Base-by-base conservation (phyloP, 2,113 vertebrate species). In the Aptenodytes patagonicus region DNA sequence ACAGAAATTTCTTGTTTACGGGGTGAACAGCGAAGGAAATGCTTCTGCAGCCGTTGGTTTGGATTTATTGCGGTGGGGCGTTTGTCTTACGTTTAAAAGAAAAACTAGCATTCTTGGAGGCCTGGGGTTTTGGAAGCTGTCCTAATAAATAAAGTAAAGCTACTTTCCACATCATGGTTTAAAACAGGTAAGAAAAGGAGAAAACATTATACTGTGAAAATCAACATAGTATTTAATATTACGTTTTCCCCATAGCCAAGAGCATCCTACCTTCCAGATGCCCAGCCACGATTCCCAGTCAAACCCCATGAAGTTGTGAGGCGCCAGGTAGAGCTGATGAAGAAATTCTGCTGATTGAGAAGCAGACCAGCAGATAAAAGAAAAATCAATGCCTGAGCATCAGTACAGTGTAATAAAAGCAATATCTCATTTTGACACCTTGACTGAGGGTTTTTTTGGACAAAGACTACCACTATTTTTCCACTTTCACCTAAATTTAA, bases 401-500 rank as follows among this genome's bases (percentile, higher is more conserved):
- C 89, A 91, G 91, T 89, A 72, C 15, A 66, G 46, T 19, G 29
- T 93, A 94, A 90, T 86, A 95, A 94, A 95, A 86, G 32, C 71
- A 78, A 15, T 90, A 95, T 24, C 64, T 94, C 92, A 95, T 92
- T 92, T 89, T 93, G 95, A 93, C 90, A 95, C 47, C 13, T 92
- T 66, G 71, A 92, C 51, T 78, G 75, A 94, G 73, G 73, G 6
- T n/a, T 65, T 57, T 70, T 83, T 83, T 80, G 58, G 71, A 69
- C 31, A 73, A 93, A 54, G 28, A 66, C 38, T 66, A 62, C 31
- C 79, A 78, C 78, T 96, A 88, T 62, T 94, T 91, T 93, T 84
- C 42, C 32, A 34, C 31, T 89, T 91, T 57, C 38, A 65, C 20
- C 28, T 9, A 68, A 89, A 13, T 73, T 96, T 88, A 94, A 81